Base-by-base conservation (phyloP, 2,113 vertebrate genomes). In the Vanacampus margaritifer region DNA sequence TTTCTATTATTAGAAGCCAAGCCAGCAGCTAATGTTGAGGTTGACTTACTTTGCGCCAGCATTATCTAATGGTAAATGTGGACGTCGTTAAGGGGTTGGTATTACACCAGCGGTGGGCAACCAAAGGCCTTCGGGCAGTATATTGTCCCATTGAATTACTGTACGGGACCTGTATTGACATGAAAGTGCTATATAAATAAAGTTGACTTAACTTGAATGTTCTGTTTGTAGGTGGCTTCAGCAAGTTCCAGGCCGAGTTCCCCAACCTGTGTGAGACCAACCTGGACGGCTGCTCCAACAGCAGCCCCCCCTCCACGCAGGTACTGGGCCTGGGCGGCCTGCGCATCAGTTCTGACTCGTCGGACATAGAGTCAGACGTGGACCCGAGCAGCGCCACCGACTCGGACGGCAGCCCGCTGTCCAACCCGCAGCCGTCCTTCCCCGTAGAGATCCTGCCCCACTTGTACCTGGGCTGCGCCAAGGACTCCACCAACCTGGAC, bases 401-500 rank as follows among this genome's bases (percentile, higher is more conserved):
- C 86, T 96, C 94, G 0, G 96, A 98, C 53, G 94, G 95, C 85
- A 98, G 95, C 77, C 96, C 96, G 8, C 88, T 97, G 71, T 94
- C 94, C 89, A 97, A 95, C 89, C 94, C 91, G 73, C 96, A 94
- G 85, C 94, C 95, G 80, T 97, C 93, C 71, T 98, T 96, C 84
- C 96, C 96, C 0, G 96, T 98, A 86, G 95, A 98, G 92, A 98
- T 98, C 87, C 87, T 98, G 82, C 96, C 96, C 58, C 94, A 96
- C 78, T 93, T 98, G 39, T 98, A 98, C 88, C 90, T 98, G 84
- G 96, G 96, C 85, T 95, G 97, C 84, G 97, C 97, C 82, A 98
- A 97, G 86, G 97, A 98, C 89, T 97, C 97, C 79, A 98, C 97
- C 59, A 99, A 99, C 75, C 89, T 98, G 91, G 97, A 98, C 85